Conservation (phyloP, 1,140 invertebrate species). For the Gonatopus flavifemur region DNA sequence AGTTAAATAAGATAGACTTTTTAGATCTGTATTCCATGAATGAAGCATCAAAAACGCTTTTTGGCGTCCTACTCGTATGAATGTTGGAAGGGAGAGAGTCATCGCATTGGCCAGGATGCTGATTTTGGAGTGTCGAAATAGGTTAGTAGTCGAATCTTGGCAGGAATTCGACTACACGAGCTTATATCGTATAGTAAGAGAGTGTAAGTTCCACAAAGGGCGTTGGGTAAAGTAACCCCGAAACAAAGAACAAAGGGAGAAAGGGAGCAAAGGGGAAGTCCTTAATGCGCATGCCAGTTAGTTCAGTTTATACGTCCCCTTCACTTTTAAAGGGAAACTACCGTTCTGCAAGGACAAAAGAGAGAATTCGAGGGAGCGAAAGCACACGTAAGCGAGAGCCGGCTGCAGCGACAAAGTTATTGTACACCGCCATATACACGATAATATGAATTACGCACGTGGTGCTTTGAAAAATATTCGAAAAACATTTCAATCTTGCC, state of each 20-base stretch:
- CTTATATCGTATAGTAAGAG: too few species aligned
- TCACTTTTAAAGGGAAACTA: conserved; percentile 37
- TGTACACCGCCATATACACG: too few species aligned
- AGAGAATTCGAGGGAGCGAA: background rate
- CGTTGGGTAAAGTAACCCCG: conserved; percentile 35
- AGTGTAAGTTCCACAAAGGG: conserved; percentile 19
- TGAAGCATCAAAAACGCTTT: too few species aligned
- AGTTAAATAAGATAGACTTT: too few species aligned
- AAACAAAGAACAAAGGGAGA: conserved; percentile 32
- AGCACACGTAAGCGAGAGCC: background rate
- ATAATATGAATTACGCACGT: too few species aligned
- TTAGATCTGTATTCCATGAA: too few species aligned
- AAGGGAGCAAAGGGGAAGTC: conserved; percentile 16
- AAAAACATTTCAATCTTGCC: too few species aligned
- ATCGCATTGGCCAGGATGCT: conserved; percentile 8
- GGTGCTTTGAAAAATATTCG: too few species aligned
- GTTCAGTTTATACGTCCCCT: conserved; percentile 7
- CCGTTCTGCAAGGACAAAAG: conserved; percentile 25
- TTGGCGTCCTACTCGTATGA: too few species aligned
- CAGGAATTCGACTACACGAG: conserved; percentile 12
- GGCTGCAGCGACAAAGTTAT: conserved; percentile 18
- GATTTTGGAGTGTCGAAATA: conserved; percentile 39
- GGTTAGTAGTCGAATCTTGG: conserved; percentile 49
- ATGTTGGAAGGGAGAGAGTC: background rate
- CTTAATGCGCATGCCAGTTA: conserved; percentile 30